Base-by-base conservation (phyloP, 2,113 vertebrate species). In the Fregetta grallaria region DNA sequence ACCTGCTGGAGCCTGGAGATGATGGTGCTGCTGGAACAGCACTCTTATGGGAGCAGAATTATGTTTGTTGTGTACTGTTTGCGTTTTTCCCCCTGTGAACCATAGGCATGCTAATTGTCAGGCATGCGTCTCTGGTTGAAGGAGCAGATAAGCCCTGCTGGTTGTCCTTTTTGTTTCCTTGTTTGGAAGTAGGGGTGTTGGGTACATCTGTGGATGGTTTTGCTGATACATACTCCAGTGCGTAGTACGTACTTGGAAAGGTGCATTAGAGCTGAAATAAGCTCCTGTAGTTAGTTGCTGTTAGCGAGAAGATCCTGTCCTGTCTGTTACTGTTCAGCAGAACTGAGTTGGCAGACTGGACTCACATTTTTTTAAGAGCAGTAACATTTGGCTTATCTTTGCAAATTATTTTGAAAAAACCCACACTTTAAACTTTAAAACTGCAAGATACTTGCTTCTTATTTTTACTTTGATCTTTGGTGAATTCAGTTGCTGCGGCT, bases 241-340 rank as follows among this genome's bases (percentile, higher is more conserved):
- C 3, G 13, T 4, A 17, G 20, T 16, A 9, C 0, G 0, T 53
- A 21, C 30, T 79, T 0, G 0, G 58, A 56, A 76, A 73, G 15
- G 27, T 53, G 30, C 53, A 29, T 56, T 38, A 66, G 53, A 71
- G 17, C 40, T 71, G 50, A 73, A 95, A 75, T 32, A 67, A 89
- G 34, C 21, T 90, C 53, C 70, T 79, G 66, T 73, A 53, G 29
- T 20, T 73, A 55, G 38, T 36, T 55, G 25, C 77, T 53, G 20
- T 9, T 23, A 92, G 13, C 59, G 40, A 23, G 62, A 75, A 76
- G 49, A 49, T 53, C 49, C 40, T 82, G 25, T 38, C 42, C 49
- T 74, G 1, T 70, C 55, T 77, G 45, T 29, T 55, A 38, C 59
- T 77, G n/a, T 44, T 88, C 50, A 65, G 78, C 50, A 77, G 45